These are phyloP conservation scores for Carcina quercana DNA, from an alignment of 2,888 invertebrate genomes.

Conservation along the genomic window DNA sequence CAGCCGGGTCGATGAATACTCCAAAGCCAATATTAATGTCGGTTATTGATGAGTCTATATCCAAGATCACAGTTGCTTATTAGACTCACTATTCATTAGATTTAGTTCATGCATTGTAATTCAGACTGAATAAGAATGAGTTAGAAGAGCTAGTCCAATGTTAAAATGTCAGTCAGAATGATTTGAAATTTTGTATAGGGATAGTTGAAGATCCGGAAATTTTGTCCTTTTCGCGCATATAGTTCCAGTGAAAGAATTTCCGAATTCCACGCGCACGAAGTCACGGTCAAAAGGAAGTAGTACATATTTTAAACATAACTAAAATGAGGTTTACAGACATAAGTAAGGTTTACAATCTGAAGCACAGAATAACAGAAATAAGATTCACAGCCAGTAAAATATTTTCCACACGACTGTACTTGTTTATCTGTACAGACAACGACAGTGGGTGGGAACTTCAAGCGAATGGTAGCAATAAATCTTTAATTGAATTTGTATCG, in stretches of 20 bases:
- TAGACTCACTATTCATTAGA: conserved; percentile 56
- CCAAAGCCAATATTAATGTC: conserved; percentile 62
- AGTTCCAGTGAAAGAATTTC: too few species aligned
- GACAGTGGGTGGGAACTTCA: conserved; percentile 19
- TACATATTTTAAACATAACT: too few species aligned
- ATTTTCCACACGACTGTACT: conserved; percentile 23
- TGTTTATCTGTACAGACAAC: background rate
- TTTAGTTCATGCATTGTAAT: too few species aligned
- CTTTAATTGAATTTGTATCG: conserved; percentile 54
- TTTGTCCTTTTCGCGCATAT: too few species aligned
- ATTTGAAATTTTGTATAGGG: too few species aligned
- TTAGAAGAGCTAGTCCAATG: conserved; percentile 44
- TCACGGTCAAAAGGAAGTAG: too few species aligned
- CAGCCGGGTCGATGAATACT: conserved; percentile 57
- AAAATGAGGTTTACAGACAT: too few species aligned
- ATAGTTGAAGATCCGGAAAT: too few species aligned
- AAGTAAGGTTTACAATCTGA: too few species aligned
- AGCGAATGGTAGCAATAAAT: conserved; percentile 46
- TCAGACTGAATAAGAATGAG: conserved; percentile 32
- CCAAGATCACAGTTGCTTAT: conserved; percentile 65
- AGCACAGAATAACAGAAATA: too few species aligned
- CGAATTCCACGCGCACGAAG: too few species aligned
- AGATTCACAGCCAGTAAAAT: background rate
- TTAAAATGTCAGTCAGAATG: too few species aligned
- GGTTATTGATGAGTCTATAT: conserved; percentile 57